Evolutionary conservation across 2,113 vertebrate genomes (phyloP).

Genomic region (Cariama cristata): DNA sequence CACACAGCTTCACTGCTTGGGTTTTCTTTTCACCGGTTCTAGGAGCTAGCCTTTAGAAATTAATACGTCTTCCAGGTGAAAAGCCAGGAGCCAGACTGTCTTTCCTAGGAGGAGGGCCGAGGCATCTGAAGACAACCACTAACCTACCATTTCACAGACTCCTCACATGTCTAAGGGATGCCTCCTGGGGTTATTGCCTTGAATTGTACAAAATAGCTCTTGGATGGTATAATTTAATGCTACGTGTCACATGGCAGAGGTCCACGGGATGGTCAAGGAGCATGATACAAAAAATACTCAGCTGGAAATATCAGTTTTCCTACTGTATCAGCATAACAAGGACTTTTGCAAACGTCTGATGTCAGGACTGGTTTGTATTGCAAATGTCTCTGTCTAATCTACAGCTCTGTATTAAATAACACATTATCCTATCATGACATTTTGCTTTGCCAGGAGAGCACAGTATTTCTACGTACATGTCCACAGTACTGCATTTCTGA

Average conservation of each 20-base stretch:
- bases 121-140: not conserved
- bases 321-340: not conserved
- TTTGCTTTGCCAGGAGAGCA: not conserved
- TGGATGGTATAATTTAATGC: not conserved
- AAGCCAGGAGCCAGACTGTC: not conserved
- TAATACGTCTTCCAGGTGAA: not conserved
- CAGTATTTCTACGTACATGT: not conserved
- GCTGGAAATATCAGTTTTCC: slow-evolving; percentile 17
- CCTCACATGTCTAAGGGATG: not conserved
- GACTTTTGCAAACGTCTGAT: not conserved
- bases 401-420: slow-evolving; percentile 4
- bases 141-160: not conserved
- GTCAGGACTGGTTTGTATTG: not conserved
- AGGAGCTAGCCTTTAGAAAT: not conserved
- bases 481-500: not conserved
- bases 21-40: not conserved
- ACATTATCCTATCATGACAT: not conserved
- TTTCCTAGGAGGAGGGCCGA: not conserved
- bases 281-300: not conserved
- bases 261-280: not conserved
- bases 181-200: not conserved
- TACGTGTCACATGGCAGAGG: not conserved
- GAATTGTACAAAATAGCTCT: not conserved
- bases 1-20: not conserved
- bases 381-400: not conserved